Evolutionary conservation across 1,140 invertebrate species (phyloP), one percentile per base, ranked within the genome.

Genomic region (Bombus impatiens): DNA sequence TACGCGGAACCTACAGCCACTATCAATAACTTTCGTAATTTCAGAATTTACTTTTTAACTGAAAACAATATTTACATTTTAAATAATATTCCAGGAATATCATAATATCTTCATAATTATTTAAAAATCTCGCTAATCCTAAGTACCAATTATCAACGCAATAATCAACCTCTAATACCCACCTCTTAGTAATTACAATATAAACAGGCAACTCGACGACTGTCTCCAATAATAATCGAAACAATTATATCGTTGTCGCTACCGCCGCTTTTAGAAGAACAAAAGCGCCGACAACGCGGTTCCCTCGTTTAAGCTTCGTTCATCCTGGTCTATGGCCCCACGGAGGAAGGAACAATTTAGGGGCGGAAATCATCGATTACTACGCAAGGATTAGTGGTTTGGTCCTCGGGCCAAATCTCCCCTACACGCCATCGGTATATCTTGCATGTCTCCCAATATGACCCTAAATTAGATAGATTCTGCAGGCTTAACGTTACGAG

Each of bases 361-460:
- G 88, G 88, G 87, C 92, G 91, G 92, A 93, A 93, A 93, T 92
- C 92, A 90, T 89, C 91, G 90, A 93, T 93, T 93, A 92, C 92
- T 86, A 84, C 88, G 83, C 86, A 84, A 92, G 90, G 87, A 92
- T 92, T 92, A 91, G 92, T 87, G 91, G 92, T 89, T 91, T 90
- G 85, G 84, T 91, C 88, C 85, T 77, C 87, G 42, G 89, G 89
- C 75, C 76, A 87, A 90, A 90, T 87, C 71, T 80, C 78, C 84
- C 88, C 85, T 86, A 77, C 84, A 84, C 70, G 70, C 81, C 75
- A 37, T 75, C 87, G 84, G 78, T 89, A 89, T 89, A 89, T 89
- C 88, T 89, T 89, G 75, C 85, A 32, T 65, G 53, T 77, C 88
- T 80, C 59, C 88, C 88, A 65, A 89, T 89, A 89, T 79, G 88